Evolutionary conservation across 2,888 invertebrate genomes (phyloP), one percentile per base, ranked within the genome.

Genomic region (Pantelozetes paolii): DNA sequence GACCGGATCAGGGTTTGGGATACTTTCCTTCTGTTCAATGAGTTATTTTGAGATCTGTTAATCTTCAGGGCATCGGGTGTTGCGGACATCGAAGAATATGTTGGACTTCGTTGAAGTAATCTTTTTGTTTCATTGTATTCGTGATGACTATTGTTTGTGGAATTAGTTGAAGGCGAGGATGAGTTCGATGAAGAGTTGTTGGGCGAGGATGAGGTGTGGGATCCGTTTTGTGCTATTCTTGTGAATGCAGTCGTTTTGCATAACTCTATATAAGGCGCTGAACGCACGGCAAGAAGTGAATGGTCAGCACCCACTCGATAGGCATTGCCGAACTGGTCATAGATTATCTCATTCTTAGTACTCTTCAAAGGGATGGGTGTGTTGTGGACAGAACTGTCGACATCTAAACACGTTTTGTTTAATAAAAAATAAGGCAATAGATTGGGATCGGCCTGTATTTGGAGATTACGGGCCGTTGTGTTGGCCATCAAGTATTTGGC

Each of bases 341-440:
- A 67, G 2, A 67, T 67, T 23, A 67, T 40, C 9, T 72, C 72
- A 73, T 6, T 59, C 23, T 30, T 45, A 20, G 42, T n/a, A 15
- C 8, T 50, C n/a, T 30, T 50, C 15, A 30, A 59, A 9, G 20
- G 11, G 9, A 57, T 30, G 1, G 20, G 5, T 6, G 54, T 8
- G 3, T 72, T 36, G 11, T 50, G 28, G 32, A 50, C 32, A 15
- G 71, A 32, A 45, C 30, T 42, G 40, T 18, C 30, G 18, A 54
- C 57, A 15, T 54, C 54, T 30, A 54, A 54, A 45, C 42, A 32
- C 13, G n/a, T 57, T 32, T 48, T 40, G 64, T 73, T 73, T 11
- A 64, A 26, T n/a, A 73, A 28, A 9, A 40, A 23, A 67, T 73
- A 64, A 23, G 73, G 73, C 64, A 73, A 73, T 20, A 64, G 32